Percentiles rank a stretch among this genome's conserved stretches.
Conservation (phyloP, 2,888 invertebrate genomes). For the Scaptomyza reducta region DNA sequence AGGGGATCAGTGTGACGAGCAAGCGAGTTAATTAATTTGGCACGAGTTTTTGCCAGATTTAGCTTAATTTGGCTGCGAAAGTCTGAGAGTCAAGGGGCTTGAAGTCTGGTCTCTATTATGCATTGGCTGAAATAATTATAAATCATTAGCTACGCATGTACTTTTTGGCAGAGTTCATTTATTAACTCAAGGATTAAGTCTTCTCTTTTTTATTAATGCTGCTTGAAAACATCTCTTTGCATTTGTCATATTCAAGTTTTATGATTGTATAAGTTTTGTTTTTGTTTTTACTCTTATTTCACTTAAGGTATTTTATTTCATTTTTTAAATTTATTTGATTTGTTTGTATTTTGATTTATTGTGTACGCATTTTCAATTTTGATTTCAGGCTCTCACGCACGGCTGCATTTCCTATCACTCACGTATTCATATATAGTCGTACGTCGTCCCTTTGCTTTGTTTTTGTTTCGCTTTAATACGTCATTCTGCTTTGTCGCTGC, state of each 20-base stretch:
- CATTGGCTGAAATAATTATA: conserved; percentile 10
- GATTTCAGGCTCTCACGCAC: conserved; percentile 21
- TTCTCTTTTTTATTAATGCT: no score
- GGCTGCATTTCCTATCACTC: conserved; percentile 7
- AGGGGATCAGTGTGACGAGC: conserved; percentile 11
- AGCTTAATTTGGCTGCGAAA: conserved; percentile 23
- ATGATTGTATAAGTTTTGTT: background rate
- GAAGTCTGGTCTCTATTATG: conserved; percentile 6
- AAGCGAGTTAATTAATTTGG: conserved; percentile 45
- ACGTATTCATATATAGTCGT: background rate
- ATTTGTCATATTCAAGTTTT: background rate
- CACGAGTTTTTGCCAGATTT: conserved; percentile 40
- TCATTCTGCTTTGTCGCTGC: conserved; percentile 45
- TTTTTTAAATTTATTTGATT: background rate
- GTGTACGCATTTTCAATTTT: conserved; percentile 24
- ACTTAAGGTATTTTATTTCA: conserved; percentile 3
- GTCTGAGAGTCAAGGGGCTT: background rate
- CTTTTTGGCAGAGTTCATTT: conserved; percentile 4
- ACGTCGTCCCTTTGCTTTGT: conserved; percentile 7
- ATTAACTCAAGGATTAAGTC: background rate
- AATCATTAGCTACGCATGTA: conserved; percentile 25
- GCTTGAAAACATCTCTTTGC: background rate
- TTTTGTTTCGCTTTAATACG: conserved; percentile 33
- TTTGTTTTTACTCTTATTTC: background rate
- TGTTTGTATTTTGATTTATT: conserved; percentile 22